Evolutionary conservation across 2,888 invertebrate species (phyloP), one percentile per base, ranked within the genome.

Genomic region (Cerastis leucographa): DNA sequence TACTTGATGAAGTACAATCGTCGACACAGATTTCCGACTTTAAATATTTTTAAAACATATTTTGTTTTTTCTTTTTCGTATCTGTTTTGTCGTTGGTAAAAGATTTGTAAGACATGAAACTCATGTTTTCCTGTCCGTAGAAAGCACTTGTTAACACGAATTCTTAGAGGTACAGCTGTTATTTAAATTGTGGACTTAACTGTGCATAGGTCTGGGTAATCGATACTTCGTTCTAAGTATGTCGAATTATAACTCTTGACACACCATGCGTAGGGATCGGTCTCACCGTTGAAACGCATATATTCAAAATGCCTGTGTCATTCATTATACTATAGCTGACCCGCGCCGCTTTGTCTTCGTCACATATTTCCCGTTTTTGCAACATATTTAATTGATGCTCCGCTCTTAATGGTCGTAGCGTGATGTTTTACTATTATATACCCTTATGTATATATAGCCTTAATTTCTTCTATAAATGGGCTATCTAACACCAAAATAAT

Each of bases 1-100:
- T n/a, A 49, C 62, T 2, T 25, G 51, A 19, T 40, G 11, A 11
- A 6, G 84, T 79, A 79, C 70, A 67, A 51, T 73, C 80, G 25
- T 4, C 22, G 0, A 79, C 78, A 71, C 12, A 51, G 14, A 51
- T 65, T 69, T 22, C 3, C 0, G 8, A 67, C 14, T 66, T 11
- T 4, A 0, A n/a, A 46, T 44, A 22, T 29, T 59, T 42, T 11
- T 0, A 9, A 54, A 62, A 64, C 44, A 46, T 12, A 5, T 40
- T 73, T 0, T 7, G n/a, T 29, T 61, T 70, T 70, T 49, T 72
- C 19, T 12, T 25, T 29, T 69, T 35, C 9, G 17, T 25, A 56
- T 40, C 40, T 46, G 12, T 7, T 42, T 42, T 46, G 5, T 25
- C 6, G 9, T 54, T 35, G 1, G 0, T 19, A 0, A 35, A 42